Percentiles rank a stretch among this genome's conserved stretches.
Evolutionary conservation across 2,113 vertebrate species (phyloP).

Genomic region (Notothenia rossii): DNA sequence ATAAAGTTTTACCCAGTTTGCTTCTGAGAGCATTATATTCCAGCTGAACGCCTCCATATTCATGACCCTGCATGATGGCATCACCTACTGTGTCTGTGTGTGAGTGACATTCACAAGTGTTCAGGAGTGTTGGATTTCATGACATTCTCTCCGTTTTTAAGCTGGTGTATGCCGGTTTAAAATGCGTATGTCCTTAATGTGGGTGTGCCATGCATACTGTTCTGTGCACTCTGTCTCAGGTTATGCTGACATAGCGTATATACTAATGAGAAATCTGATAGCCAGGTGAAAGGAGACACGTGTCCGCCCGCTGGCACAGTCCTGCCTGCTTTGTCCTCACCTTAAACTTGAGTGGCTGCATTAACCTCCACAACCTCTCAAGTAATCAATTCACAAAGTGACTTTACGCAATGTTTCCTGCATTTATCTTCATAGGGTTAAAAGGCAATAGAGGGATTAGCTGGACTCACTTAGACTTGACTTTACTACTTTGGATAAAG

Average conservation of each 20-base stretch:
- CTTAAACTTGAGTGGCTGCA: constrained; percentile 23
- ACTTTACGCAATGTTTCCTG: not conserved
- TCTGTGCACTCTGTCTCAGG: not conserved
- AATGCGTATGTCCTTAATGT: constrained; percentile 18
- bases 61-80: constrained; percentile 43
- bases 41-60: constrained; percentile 68
- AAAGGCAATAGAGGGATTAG: not conserved
- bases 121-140: constrained; percentile 43
- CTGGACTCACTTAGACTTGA: not conserved
- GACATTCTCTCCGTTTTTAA: constrained; percentile 26
- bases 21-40: constrained; percentile 47
- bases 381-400: constrained; percentile 6
- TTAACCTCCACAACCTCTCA: constrained; percentile 12
- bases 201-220: not conserved
- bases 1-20: constrained; percentile 26
- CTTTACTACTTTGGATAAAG: not conserved
- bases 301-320: constrained; percentile 16
- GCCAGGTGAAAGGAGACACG: constrained; percentile 35
- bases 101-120: constrained; percentile 50
- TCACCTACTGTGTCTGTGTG: constrained; percentile 47
- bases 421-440: not conserved
- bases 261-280: constrained; percentile 42
- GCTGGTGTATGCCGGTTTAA: constrained; percentile 37
- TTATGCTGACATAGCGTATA: constrained; percentile 49
- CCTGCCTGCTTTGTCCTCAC: constrained; percentile 25